A percentile compares a stretch with the other conserved stretches of the same genome.
phyloP scores from a whole-genome alignment of 2,797 vertebrate genomes.

The Bovichtus diacanthus region DNA sequence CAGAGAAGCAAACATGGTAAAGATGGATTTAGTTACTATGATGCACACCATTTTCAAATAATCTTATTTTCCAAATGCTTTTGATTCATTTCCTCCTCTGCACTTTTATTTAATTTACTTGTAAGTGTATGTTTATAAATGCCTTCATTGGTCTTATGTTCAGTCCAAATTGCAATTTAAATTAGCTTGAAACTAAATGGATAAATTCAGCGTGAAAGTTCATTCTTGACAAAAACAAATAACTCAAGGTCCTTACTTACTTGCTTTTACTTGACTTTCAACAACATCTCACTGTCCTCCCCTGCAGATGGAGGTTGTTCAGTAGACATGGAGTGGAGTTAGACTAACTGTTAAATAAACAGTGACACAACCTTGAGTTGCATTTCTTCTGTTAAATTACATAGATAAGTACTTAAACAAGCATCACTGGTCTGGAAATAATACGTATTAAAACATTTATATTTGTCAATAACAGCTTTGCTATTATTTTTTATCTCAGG shows the following conservation, averaged over 20 bases:
- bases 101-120: not conserved
- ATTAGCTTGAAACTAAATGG: not conserved
- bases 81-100: not conserved
- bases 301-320: not conserved
- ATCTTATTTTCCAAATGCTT: not conserved
- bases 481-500: not conserved
- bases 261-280: not conserved
- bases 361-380: not conserved
- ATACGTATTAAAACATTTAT: not conserved
- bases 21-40: not conserved
- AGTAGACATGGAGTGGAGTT: not conserved
- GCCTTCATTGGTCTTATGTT: not conserved
- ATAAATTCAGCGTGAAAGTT: not conserved
- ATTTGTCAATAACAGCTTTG: too few relatives aligned
- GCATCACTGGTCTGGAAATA: not conserved
- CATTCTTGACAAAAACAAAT: not conserved
- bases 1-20: slow-evolving; percentile 16
- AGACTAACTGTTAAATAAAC: too few relatives aligned
- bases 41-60: slow-evolving; percentile 6
- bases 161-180: not conserved
- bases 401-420: not conserved
- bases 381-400: not conserved
- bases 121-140: not conserved
- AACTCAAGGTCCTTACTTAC: not conserved
- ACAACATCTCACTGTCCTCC: not conserved